Percentiles rank a stretch among this genome's conserved stretches.
phyloP scores from a whole-genome alignment of 2,797 vertebrate species.

The Pitangus sulphuratus region DNA sequence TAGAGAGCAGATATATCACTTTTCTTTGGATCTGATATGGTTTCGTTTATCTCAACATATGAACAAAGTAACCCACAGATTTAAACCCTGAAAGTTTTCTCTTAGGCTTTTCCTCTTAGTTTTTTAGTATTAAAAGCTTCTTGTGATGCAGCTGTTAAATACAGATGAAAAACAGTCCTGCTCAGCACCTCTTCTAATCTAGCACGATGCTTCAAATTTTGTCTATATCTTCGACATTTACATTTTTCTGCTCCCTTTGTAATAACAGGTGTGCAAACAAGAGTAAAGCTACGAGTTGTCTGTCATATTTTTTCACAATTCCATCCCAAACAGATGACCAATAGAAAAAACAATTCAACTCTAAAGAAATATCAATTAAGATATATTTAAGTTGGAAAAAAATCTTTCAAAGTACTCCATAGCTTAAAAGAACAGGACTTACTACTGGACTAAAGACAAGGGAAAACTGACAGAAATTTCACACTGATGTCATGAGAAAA shows the following conservation, averaged over 20 bases:
- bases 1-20: background rate
- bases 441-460: background rate
- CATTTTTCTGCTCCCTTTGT: background rate
- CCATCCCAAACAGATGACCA: background rate
- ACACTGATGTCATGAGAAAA: background rate
- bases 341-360: background rate
- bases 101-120: background rate
- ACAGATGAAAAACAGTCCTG: background rate
- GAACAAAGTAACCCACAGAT: background rate
- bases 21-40: background rate
- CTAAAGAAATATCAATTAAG: background rate
- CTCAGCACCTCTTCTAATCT: background rate
- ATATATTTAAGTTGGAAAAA: background rate
- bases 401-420: background rate
- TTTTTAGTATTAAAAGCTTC: background rate
- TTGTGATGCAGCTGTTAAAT: background rate
- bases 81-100: background rate
- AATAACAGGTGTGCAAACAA: fast-evolving
- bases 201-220: background rate
- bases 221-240: background rate
- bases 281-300: background rate
- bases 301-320: background rate
- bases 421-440: background rate
- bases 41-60: background rate
- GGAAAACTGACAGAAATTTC: background rate